A percentile compares a stretch with the other conserved stretches of the same genome.
These are phyloP conservation scores for Perodicticus potto DNA, from an alignment of 2,797 vertebrate species.

Conservation along the genomic window DNA sequence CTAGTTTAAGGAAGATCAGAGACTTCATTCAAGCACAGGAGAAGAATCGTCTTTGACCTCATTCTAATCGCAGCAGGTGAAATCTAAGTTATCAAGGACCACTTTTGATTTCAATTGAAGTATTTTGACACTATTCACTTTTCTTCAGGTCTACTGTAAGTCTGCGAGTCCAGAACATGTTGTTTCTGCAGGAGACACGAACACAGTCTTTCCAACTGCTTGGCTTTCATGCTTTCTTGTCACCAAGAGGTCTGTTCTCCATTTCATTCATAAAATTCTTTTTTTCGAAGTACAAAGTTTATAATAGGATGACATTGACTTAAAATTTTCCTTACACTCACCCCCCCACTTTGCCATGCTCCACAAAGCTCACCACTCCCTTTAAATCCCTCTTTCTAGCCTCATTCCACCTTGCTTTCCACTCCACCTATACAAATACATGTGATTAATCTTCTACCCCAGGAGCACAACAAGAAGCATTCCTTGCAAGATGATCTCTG, in stretches of 20 bases:
- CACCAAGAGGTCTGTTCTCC: neutral
- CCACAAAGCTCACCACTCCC: fast-evolving
- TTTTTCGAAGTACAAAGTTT: neutral
- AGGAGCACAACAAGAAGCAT: neutral
- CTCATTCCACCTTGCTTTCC: neutral
- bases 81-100: neutral
- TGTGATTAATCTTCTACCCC: neutral
- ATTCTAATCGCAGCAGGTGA: neutral
- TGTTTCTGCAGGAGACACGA: neutral
- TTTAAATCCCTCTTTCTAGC: neutral
- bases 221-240: neutral
- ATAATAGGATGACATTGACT: neutral
- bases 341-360: neutral
- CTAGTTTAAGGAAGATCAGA: neutral
- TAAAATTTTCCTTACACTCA: neutral
- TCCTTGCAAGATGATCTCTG: neutral
- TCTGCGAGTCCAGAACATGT: fast-evolving
- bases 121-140: neutral
- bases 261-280: neutral
- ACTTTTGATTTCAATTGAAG: neutral
- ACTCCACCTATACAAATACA: neutral
- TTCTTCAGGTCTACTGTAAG: neutral
- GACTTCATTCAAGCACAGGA: neutral
- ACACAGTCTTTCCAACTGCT: neutral
- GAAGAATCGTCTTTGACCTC: neutral